Evolutionary conservation across 2,797 vertebrate species (phyloP), one percentile per base, ranked within the genome.

Genomic region (Sebastes matsubarae): DNA sequence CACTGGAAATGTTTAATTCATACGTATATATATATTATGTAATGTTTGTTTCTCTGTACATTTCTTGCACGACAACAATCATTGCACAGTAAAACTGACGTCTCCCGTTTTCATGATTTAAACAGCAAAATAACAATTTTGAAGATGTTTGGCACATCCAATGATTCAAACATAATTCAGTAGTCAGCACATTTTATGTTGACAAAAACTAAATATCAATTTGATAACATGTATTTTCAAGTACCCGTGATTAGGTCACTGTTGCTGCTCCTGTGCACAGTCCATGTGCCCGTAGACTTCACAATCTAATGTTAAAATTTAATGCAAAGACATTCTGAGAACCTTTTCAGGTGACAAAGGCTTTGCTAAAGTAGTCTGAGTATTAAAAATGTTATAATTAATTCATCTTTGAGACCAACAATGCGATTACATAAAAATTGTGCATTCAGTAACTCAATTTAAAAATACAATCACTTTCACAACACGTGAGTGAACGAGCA

Each of bases 371-470:
- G 24, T 22, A 65, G 58, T 64, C n/a, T 10, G 6, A 32, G 5
- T 60, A 30, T 58, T 20, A 14, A 32, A 72, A 24, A 38, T 30
- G 2, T 36, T 20, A 5, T 10, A 32, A 60, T 73, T 12, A 16
- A 63, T 58, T 27, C 2, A 67, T 38, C 24, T 72, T 70, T 64
- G 36, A 68, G 32, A 71, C 36, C 58, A 80, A 55, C 2, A 6
- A 24, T 36, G 6, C 22, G 34, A 57, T 76, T 54, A 34, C 14
- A 68, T 68, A 42, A 78, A 77, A 24, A 1, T 7, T 75, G 24
- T 68, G 12, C n/a, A 38, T 72, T 72, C 61, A 82, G 76, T 84
- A 81, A 82, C 66, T 50, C 16, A 36, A 77, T 84, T 80, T 57
- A 60, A 80, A 80, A 76, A 5, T 27, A 6, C 3, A 4, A 61